Base-by-base conservation (phyloP, 2,113 vertebrate genomes). In the Manacus vitellinus region DNA sequence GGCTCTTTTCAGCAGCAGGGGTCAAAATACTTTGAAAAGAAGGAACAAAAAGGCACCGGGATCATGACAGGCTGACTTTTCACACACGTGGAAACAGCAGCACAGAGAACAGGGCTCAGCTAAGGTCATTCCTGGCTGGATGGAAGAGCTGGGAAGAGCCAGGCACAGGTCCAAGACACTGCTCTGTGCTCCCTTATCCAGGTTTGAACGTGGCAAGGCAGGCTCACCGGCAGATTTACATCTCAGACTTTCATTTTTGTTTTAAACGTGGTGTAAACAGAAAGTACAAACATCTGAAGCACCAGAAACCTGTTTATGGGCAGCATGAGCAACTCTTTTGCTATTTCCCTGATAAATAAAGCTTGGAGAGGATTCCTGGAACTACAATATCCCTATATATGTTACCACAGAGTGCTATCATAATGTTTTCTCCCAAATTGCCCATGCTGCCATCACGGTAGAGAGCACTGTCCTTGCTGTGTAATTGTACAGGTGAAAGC, bases 1-100 rank as follows among this genome's bases (percentile, higher is more conserved):
- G 94, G 92, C 95, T 97, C 95, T 96, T 96, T 88, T 96, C 96
- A 97, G 93, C 87, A 92, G 93, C 96, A 93, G 92, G 74, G 87
- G 61, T 94, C 93, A 94, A 95, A 89, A 87, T 44, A 79, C 61
- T 81, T 43, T 3, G 12, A 84, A 88, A 78, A 74, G 67, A 56
- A 92, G 70, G 41, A 62, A 74, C 52, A 62, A 68, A 67, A 86
- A 82, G 10, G 25, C 76, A 54, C 10, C 47, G 23, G 71, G 76
- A 89, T 86, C 33, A 17, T 6, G 30, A 55, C 80, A 90, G 56
- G 23, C 65, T 41, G 74, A 62, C 55, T 63, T 87, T 77, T 81
- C 51, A 84, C 83, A 87, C 56, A 72, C 39, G 8, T 23, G 55
- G 65, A 62, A 84, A 86, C 1, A 0, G 79, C 83, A 44, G 85